Evolutionary conservation across 2,113 vertebrate genomes (phyloP).

Genomic region (Mobula birostris): DNA sequence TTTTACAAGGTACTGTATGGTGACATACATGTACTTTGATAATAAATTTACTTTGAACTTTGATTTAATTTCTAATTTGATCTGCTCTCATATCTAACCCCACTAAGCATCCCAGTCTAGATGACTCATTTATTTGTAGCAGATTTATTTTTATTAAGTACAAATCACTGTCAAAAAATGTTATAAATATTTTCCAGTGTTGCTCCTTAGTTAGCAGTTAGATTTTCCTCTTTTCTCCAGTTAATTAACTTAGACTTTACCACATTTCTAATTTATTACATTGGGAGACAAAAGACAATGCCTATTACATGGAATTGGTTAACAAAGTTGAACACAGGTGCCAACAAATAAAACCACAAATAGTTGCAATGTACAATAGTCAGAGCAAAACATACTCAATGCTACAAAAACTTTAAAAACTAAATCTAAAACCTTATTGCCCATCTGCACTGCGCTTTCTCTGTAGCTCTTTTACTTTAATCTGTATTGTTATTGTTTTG

Average conservation of each 20-base stretch:
- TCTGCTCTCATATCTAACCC: background rate
- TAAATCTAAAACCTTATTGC: no score
- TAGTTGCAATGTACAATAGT: conserved; percentile 42
- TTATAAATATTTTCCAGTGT: background rate
- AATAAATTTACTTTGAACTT: no score
- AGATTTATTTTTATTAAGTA: no score
- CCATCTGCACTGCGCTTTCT: no score
- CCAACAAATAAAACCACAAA: conserved; percentile 50
- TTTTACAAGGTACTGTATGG: no score
- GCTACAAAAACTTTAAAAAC: background rate
- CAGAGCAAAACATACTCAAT: conserved; percentile 37
- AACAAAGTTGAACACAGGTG: conserved; percentile 46
- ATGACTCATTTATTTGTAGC: background rate
- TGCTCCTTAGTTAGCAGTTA: background rate
- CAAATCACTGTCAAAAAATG: background rate
- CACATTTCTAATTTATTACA: conserved; percentile 39
- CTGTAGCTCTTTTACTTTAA: no score
- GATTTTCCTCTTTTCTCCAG: background rate
- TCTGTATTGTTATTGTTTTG: no score
- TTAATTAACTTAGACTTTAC: background rate
- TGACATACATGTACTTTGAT: background rate
- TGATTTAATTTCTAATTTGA: background rate
- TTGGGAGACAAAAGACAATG: conserved; percentile 49
- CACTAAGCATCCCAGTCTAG: background rate
- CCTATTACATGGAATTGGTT: conserved; percentile 57